Evolutionary conservation across 1,140 invertebrate genomes (phyloP).

Genomic region (Brachionus paranguensis): DNA sequence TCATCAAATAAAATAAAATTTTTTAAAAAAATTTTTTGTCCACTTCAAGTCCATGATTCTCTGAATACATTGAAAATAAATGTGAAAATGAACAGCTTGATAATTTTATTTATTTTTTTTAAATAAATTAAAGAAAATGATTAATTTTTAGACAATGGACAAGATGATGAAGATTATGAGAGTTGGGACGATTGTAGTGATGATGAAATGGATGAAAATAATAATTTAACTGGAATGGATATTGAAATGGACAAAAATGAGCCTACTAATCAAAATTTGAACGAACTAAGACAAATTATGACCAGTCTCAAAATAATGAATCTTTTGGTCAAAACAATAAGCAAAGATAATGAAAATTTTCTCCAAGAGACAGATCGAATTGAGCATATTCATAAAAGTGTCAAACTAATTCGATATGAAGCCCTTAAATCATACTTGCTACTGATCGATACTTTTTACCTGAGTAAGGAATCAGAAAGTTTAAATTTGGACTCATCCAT

Average conservation of each 20-base stretch:
- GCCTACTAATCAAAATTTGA: background rate
- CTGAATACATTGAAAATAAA: too few relatives aligned
- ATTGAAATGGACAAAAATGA: background rate
- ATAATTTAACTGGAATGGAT: constrained; percentile 1
- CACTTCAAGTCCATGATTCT: too few relatives aligned
- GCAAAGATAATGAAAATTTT: constrained; percentile 16
- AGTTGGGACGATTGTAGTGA: constrained; percentile 4
- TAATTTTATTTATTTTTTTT: too few relatives aligned
- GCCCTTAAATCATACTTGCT: constrained; percentile 16
- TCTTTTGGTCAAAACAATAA: constrained; percentile 31
- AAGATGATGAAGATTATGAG: constrained; percentile 6
- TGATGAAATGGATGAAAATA: constrained; percentile 7
- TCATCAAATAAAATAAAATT: too few relatives aligned
- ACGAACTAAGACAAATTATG: background rate
- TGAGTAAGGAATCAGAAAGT: background rate
- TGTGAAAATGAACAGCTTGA: too few relatives aligned
- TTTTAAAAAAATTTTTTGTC: too few relatives aligned
- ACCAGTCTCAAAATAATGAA: background rate
- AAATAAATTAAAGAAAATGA: background rate
- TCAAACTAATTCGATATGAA: constrained; percentile 22
- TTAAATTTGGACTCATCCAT: background rate
- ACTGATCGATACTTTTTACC: constrained; percentile 5
- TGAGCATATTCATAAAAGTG: constrained; percentile 21
- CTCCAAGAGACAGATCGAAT: constrained; percentile 22
- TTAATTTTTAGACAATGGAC: background rate